Evolutionary conservation across 2,888 invertebrate genomes (phyloP).

Genomic region (Cheilosia soror): DNA sequence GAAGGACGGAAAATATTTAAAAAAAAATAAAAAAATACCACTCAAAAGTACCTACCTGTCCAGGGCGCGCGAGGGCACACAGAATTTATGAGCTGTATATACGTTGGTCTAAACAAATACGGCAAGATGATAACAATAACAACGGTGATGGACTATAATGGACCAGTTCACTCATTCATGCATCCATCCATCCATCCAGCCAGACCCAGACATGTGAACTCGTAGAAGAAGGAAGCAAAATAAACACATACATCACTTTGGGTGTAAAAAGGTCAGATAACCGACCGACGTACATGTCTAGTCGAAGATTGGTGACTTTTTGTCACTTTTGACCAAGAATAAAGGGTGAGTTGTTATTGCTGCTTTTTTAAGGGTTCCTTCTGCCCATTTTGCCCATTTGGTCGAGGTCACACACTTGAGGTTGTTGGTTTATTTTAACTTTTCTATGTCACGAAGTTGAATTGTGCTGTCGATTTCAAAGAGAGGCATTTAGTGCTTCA

Average conservation of each 20-base stretch:
- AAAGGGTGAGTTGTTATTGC: slow-evolving; percentile 2
- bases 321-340: slow-evolving; percentile 9
- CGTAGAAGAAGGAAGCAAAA: neutral
- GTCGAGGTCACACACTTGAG: slow-evolving; percentile 14
- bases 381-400: no score
- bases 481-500: no score
- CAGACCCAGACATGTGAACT: neutral
- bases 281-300: slow-evolving; percentile 10
- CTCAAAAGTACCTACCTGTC: slow-evolving; percentile 23
- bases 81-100: slow-evolving; percentile 11
- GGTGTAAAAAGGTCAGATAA: slow-evolving; percentile 30
- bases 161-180: slow-evolving; percentile 10
- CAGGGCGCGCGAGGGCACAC: neutral
- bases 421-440: slow-evolving; percentile 6
- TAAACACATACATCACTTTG: slow-evolving; percentile 9
- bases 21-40: slow-evolving; percentile 1
- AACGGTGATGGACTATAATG: slow-evolving; percentile 8
- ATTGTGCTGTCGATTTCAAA: no score
- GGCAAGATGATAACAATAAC: neutral
- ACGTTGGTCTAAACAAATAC: slow-evolving; percentile 20
- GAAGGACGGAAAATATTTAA: slow-evolving; percentile 16
- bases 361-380: neutral
- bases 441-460: neutral
- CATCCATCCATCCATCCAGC: neutral
- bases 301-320: slow-evolving; percentile 10